Evolutionary conservation across 2,797 vertebrate genomes (phyloP), one percentile per base, ranked within the genome.

Genomic region (Fistularia tabacaria): DNA sequence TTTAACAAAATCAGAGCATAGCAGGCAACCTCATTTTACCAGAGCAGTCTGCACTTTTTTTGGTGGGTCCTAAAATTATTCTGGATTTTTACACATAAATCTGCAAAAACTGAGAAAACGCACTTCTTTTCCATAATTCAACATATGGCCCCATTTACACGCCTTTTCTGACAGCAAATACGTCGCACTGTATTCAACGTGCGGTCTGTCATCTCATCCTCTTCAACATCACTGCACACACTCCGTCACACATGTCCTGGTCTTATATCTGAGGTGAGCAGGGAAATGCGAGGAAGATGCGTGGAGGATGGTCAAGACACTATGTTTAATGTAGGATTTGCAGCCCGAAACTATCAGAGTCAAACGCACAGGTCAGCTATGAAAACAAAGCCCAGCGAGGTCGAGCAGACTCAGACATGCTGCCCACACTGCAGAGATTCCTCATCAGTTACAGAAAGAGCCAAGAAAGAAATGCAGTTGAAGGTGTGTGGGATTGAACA

Each of bases 341-440:
- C 60, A 56, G 69, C 70, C 62, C 0, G 46, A 60, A 62, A 72
- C 72, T 38, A 6, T 7, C n/a, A 64, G 70, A 78, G 74, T 76
- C 62, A 63, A 82, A 78, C 53, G 54, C 68, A 74, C 50, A 79
- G 72, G 67, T 81, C 82, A 69, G 73, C 77, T 75, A 65, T 3
- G 25, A 25, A 25, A 25, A 25, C 25, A 25, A 25, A 80, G 73
- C 71, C 71, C 46, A 51, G 71, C 71, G 76, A 82, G 84, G 75
- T 83, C 84, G 80, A 75, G 63, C 69, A 59, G 11, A 78, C 78
- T 75, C 79, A 85, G 81, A 86, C 79, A 38, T 63, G 77, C 80
- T 71, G 80, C 80, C 81, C 77, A 87, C 79, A 77, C 81, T 76
- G 76, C 75, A 82, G 68, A 82, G 71, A 70, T 55, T 73, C 81